These are phyloP conservation scores for Tetranychus urticae DNA, from an alignment of 1,140 invertebrate genomes.

Conservation along the genomic window DNA sequence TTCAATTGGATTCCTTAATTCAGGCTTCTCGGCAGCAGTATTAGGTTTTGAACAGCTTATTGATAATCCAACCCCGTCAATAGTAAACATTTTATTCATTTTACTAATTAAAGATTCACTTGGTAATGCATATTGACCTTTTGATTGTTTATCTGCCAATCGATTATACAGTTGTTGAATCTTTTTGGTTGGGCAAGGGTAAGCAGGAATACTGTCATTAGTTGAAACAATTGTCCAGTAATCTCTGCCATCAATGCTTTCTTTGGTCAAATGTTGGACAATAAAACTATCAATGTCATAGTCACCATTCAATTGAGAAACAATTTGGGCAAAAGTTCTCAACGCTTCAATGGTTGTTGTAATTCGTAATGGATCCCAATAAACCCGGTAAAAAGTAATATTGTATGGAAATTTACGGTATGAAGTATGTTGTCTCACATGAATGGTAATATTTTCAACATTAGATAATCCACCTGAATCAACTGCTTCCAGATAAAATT, in stretches of 20 bases:
- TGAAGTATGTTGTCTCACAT: constrained; percentile 46
- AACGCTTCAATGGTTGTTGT: constrained; percentile 14
- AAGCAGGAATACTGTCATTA: constrained; percentile 52
- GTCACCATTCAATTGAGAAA: not conserved
- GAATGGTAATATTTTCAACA: constrained; percentile 42
- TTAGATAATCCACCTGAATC: constrained; percentile 44
- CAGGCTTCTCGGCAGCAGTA: not conserved
- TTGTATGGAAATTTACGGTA: constrained; percentile 54
- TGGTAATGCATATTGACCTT: not conserved
- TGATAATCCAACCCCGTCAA: not conserved
- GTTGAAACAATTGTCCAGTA: constrained; percentile 36
- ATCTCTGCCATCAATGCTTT: not conserved
- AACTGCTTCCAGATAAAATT: constrained; percentile 28
- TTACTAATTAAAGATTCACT: not conserved
- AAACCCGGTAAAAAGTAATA: constrained; percentile 37
- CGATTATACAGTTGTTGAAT: constrained; percentile 17
- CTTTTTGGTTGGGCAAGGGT: constrained; percentile 22
- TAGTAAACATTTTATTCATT: not conserved
- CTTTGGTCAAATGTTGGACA: not conserved
- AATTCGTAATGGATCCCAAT: constrained; percentile 22
- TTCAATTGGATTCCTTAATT: constrained; percentile 1
- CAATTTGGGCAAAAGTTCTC: not conserved
- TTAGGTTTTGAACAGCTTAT: not conserved
- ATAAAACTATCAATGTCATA: not conserved
- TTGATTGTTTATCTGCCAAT: not conserved